These are phyloP conservation scores for Gymnobelideus leadbeateri DNA, from an alignment of 2,113 vertebrate genomes.

Conservation along the genomic window DNA sequence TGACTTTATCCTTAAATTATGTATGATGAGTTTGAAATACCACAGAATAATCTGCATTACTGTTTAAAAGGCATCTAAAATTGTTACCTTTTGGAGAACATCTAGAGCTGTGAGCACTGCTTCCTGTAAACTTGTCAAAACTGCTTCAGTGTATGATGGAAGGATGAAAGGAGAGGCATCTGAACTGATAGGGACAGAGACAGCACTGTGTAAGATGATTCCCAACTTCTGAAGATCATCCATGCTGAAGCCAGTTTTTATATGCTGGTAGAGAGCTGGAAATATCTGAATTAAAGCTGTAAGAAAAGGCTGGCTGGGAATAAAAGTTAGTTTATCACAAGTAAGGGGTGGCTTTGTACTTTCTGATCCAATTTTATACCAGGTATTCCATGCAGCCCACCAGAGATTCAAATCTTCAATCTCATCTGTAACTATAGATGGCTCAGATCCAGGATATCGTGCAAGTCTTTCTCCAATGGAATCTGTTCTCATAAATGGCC, in stretches of 20 bases:
- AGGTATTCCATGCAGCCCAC: slow-evolving; percentile 99
- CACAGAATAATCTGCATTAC: slow-evolving; percentile 19
- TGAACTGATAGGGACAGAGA: slow-evolving; percentile 98
- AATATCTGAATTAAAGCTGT: slow-evolving; percentile 98
- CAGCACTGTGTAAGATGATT: slow-evolving; percentile 94
- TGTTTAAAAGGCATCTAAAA: slow-evolving; percentile 58
- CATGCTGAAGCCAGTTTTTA: slow-evolving; percentile 97
- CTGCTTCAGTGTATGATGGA: slow-evolving; percentile 97
- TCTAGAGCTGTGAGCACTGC: slow-evolving; percentile 96
- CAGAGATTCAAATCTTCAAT: slow-evolving; percentile 95
- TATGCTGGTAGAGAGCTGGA: slow-evolving; percentile 98
- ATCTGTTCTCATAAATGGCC: slow-evolving; percentile 93
- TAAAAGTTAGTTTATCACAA: slow-evolving; percentile 94
- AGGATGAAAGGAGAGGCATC: slow-evolving; percentile 99
- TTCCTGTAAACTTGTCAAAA: slow-evolving; percentile 98
- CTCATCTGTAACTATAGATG: slow-evolving; percentile 90
- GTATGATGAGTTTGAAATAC: slow-evolving; percentile 32
- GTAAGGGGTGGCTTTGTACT: slow-evolving; percentile 92
- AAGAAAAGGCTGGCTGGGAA: slow-evolving; percentile 98
- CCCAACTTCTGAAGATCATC: slow-evolving; percentile 96
- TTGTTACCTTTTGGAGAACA: slow-evolving; percentile 96
- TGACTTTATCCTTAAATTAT: slow-evolving; percentile 17
- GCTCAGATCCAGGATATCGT: slow-evolving; percentile 86
- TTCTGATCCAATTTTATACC: slow-evolving; percentile 96
- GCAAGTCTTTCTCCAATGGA: slow-evolving; percentile 93